A percentile compares a stretch with the other conserved stretches of the same genome.
Conservation (phyloP, 2,797 vertebrate species). For the Tympanoctomys barrerae region DNA sequence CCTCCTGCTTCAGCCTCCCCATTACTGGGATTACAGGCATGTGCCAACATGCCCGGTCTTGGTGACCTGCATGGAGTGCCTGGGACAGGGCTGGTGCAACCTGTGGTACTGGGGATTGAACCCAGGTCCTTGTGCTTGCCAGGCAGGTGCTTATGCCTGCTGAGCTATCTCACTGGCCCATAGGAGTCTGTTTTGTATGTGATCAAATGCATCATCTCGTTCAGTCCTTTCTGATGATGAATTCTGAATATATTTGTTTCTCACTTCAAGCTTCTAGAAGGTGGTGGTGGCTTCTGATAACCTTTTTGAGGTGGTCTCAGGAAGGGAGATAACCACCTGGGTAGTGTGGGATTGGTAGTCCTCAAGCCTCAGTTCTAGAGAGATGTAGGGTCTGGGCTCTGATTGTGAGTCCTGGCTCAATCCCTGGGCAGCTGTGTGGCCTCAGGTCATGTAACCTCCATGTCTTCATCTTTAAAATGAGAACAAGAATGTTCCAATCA, state of each 20-base stretch:
- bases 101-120: too few relatives aligned
- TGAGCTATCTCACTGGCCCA: too few relatives aligned
- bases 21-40: too few relatives aligned
- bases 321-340: background rate
- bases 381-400: background rate
- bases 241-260: background rate
- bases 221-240: background rate
- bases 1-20: too few relatives aligned
- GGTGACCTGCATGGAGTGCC: too few relatives aligned
- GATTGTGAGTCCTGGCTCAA: background rate
- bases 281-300: background rate
- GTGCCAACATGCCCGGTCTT: too few relatives aligned
- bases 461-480: background rate
- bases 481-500: background rate
- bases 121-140: too few relatives aligned
- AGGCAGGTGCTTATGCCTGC: too few relatives aligned
- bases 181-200: background rate
- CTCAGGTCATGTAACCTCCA: background rate
- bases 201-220: background rate
- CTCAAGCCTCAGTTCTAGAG: background rate
- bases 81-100: too few relatives aligned
- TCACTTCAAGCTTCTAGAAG: background rate
- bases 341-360: background rate
- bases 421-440: background rate
- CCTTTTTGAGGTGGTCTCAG: background rate